These are phyloP conservation scores for Manis javanica DNA, from an alignment of 2,797 vertebrate species.

Conservation along the genomic window DNA sequence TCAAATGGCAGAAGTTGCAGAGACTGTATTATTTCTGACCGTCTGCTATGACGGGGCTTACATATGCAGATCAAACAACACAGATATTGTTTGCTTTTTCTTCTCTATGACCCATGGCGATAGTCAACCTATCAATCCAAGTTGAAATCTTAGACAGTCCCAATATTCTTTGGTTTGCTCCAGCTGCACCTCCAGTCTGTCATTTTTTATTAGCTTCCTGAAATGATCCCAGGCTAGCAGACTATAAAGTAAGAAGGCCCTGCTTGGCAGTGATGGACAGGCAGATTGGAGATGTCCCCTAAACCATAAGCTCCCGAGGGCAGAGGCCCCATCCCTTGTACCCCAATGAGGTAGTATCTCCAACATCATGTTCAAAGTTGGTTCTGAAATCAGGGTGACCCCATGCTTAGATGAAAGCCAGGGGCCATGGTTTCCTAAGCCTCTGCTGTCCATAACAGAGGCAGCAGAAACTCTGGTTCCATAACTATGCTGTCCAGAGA, in stretches of 20 bases:
- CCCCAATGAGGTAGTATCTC: rapidly evolving
- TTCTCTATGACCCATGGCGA: background rate
- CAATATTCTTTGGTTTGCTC: background rate
- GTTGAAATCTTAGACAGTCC: background rate
- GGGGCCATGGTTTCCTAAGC: rapidly evolving
- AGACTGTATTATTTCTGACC: background rate
- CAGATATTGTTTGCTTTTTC: background rate
- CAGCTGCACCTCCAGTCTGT: background rate
- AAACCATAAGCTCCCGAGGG: background rate
- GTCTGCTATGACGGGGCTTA: background rate
- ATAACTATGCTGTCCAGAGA: background rate
- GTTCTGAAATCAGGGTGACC: background rate
- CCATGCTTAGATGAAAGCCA: background rate
- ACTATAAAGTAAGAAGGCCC: too few relatives aligned
- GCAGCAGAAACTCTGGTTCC: background rate
- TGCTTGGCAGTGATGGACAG: rapidly evolving
- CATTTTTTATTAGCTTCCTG: background rate
- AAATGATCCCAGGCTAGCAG: background rate
- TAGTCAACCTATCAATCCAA: background rate
- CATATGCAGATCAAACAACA: background rate
- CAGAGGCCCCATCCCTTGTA: rapidly evolving
- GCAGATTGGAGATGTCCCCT: background rate
- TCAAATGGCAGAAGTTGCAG: background rate
- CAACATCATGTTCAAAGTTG: rapidly evolving
- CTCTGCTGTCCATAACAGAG: background rate